Conservation (phyloP, 1,140 invertebrate species). For the Hycleus cichorii region DNA sequence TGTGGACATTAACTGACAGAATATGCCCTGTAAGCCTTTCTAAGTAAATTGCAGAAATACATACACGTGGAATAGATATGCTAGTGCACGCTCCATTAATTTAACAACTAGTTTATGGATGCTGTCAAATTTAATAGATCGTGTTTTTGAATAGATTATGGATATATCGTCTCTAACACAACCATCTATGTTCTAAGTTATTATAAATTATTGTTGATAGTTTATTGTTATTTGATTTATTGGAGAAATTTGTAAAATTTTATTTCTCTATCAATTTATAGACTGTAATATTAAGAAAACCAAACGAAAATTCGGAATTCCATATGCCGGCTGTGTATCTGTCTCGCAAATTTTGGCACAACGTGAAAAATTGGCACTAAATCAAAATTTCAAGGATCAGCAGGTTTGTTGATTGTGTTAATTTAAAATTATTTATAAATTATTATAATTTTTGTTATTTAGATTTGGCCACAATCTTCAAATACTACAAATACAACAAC, state of each 20-base stretch:
- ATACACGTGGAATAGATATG: conserved; percentile 4
- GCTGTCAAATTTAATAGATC: conserved; percentile 23
- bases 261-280: conserved; percentile 17
- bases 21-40: conserved; percentile 12
- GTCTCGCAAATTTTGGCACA: conserved; percentile 61
- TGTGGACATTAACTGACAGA: conserved; percentile 5
- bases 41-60: conserved; percentile 17
- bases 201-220: no score
- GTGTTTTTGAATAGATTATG: conserved; percentile 19
- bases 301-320: conserved; percentile 53
- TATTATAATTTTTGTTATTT: conserved; percentile 5
- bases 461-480: conserved; percentile 20
- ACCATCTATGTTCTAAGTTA: no score
- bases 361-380: conserved; percentile 46
- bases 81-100: conserved; percentile 20
- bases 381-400: conserved; percentile 38
- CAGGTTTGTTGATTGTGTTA: conserved; percentile 17
- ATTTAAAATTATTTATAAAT: not conserved
- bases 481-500: not conserved
- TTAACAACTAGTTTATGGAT: conserved; percentile 20
- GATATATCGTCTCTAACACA: not conserved
- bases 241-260: no score
- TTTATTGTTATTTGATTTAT: conserved; percentile 11
- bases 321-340: conserved; percentile 51
- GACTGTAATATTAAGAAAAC: conserved; percentile 55